phyloP scores from a whole-genome alignment of 1,140 invertebrate genomes.

The Chionoecetes opilio region DNA sequence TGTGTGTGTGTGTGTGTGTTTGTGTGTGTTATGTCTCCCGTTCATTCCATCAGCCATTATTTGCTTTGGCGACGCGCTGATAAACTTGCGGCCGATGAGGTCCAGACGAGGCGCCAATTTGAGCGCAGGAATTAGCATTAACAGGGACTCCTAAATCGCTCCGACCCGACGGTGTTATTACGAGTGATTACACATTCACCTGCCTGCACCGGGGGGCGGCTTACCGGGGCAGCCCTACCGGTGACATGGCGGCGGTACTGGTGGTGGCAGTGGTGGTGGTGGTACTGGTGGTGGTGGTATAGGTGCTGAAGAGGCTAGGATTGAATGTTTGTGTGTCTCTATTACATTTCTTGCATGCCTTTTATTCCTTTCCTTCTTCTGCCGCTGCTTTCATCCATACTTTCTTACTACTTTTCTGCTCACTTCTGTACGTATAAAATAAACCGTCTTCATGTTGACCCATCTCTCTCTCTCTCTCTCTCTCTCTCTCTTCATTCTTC shows the following conservation, averaged over 20 bases:
- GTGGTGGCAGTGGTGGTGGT: neutral
- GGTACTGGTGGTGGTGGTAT: neutral
- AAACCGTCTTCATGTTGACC: too few relatives aligned
- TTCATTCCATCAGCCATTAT: neutral
- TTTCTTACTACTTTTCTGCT: neutral
- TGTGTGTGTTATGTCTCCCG: too few relatives aligned
- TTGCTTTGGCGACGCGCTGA: neutral
- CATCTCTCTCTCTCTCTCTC: neutral
- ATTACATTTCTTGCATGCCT: neutral
- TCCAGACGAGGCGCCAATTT: neutral
- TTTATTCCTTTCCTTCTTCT: neutral
- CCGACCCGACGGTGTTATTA: neutral
- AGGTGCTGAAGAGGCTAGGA: neutral
- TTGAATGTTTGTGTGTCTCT: neutral
- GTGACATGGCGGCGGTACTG: neutral
- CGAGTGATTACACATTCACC: constrained; percentile 19
- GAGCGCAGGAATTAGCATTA: constrained; percentile 11
- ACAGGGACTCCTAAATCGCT: constrained; percentile 14
- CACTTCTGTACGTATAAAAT: too few relatives aligned
- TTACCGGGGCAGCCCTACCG: neutral
- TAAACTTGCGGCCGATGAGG: neutral
- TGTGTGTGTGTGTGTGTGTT: too few relatives aligned
- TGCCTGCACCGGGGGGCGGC: neutral
- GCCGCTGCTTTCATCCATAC: neutral
- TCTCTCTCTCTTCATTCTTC: neutral